Evolutionary conservation across 2,888 invertebrate genomes (phyloP).

Genomic region (Hesperia comma): DNA sequence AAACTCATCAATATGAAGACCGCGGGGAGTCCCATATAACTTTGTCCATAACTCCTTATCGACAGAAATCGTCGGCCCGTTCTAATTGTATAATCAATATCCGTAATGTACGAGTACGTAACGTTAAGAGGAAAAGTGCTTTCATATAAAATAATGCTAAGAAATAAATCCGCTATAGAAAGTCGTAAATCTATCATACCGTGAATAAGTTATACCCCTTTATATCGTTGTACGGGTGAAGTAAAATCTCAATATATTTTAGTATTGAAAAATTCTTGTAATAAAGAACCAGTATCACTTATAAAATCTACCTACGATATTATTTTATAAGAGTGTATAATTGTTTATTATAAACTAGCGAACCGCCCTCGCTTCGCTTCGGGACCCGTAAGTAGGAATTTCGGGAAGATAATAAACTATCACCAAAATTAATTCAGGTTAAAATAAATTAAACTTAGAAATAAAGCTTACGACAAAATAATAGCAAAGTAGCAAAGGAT

Average conservation of each 20-base stretch:
- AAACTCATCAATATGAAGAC: no score
- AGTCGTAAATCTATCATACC: slow-evolving; percentile 24
- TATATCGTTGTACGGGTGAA: slow-evolving; percentile 19
- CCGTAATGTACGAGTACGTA: neutral
- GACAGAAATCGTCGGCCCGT: no score
- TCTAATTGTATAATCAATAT: neutral
- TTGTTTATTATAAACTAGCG: no score
- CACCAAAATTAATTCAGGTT: no score
- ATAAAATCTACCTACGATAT: neutral
- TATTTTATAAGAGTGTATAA: no score
- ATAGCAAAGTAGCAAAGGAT: no score
- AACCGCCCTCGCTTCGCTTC: no score
- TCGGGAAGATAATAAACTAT: no score
- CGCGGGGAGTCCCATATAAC: neutral
- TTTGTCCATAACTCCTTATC: no score
- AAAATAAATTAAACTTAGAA: no score
- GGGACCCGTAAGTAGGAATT: no score
- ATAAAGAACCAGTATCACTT: neutral
- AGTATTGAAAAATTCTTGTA: neutral
- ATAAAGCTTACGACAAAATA: no score
- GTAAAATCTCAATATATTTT: slow-evolving; percentile 4
- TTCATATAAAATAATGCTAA: neutral
- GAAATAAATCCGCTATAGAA: slow-evolving; percentile 14
- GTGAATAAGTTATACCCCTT: slow-evolving; percentile 26
- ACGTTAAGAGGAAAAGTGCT: neutral